A percentile compares a stretch with the other conserved stretches of the same genome.
These are phyloP conservation scores for Ceratina australensis DNA, from an alignment of 1,140 invertebrate species.

Conservation along the genomic window DNA sequence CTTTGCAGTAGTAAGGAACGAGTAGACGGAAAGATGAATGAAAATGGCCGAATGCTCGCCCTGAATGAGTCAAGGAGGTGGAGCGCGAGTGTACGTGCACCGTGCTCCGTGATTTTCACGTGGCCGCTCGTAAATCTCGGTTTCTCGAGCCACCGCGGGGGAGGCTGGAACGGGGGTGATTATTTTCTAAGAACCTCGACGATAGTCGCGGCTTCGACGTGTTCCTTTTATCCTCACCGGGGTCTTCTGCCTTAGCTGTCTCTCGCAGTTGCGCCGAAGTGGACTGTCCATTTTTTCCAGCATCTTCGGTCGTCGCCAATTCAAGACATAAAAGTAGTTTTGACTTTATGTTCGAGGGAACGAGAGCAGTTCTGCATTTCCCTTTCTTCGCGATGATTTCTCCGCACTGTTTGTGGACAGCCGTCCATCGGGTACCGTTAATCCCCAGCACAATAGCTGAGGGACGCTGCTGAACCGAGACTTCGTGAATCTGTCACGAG, in stretches of 20 bases:
- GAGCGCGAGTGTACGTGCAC: background rate
- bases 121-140: conserved; percentile 52
- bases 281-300: background rate
- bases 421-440: conserved; percentile 67
- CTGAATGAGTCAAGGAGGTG: conserved; percentile 36
- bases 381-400: background rate
- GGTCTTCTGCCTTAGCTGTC: too few relatives aligned
- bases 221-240: background rate
- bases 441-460: conserved; percentile 71
- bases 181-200: conserved; percentile 43
- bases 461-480: conserved; percentile 3
- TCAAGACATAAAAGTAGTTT: too few relatives aligned
- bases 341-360: too few relatives aligned
- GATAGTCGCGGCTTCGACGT: background rate
- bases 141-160: background rate
- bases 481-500: conserved; percentile 7
- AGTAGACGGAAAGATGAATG: conserved; percentile 50
- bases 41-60: conserved; percentile 44
- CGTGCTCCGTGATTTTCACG: conserved; percentile 47
- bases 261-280: background rate
- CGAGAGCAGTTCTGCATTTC: background rate
- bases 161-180: conserved; percentile 25
- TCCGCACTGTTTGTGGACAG: conserved; percentile 35
- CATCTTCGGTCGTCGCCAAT: background rate
- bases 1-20: background rate